phyloP scores from a whole-genome alignment of 2,888 invertebrate genomes.

The Eupelmus urozonus region DNA sequence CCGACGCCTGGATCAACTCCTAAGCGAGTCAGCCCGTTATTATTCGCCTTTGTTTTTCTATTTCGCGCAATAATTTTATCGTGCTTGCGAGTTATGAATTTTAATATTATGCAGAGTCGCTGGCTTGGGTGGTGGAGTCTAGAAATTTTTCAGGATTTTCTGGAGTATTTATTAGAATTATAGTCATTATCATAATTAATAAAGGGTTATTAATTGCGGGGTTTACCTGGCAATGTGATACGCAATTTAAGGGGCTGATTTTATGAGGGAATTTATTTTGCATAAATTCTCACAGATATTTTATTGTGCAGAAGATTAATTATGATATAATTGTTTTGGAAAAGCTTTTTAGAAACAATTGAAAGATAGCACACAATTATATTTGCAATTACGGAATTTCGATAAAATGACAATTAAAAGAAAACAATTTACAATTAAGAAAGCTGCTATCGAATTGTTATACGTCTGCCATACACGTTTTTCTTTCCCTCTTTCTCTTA shows the following conservation, averaged over 20 bases:
- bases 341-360: too few relatives aligned
- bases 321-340: too few relatives aligned
- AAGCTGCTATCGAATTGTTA: constrained; percentile 19
- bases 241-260: not conserved
- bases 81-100: not conserved
- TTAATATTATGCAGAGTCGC: not conserved
- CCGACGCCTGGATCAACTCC: not conserved
- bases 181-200: constrained; percentile 1
- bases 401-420: too few relatives aligned
- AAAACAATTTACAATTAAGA: constrained; percentile 25
- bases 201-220: not conserved
- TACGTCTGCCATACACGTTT: not conserved
- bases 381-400: too few relatives aligned
- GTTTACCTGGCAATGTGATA: not conserved
- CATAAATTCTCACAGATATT: too few relatives aligned
- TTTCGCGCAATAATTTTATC: constrained; percentile 9
- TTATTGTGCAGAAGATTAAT: not conserved
- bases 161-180: constrained; percentile 13
- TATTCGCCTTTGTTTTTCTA: not conserved
- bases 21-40: not conserved
- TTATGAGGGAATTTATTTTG: not conserved
- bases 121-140: too few relatives aligned
- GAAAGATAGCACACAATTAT: too few relatives aligned
- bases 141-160: constrained; percentile 4
- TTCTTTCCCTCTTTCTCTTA: not conserved